Evolutionary conservation across 1,140 invertebrate species (phyloP), one percentile per base, ranked within the genome.

Genomic region (Micrasema longulum): DNA sequence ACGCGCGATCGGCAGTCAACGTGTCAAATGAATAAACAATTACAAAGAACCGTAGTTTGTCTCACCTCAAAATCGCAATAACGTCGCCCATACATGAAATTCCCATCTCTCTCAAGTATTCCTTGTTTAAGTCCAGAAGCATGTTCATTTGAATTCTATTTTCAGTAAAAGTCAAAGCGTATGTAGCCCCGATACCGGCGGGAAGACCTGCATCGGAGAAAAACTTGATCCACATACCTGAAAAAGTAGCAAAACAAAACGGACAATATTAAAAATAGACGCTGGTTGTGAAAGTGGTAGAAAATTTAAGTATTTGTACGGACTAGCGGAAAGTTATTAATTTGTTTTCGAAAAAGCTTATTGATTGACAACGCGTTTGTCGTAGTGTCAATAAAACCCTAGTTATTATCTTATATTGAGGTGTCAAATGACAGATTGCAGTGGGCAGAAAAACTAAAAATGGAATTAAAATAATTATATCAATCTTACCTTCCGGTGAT

Each of bases 71-170:
- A 75, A 95, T 95, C 11, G 92, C 91, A 78, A 95, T 95, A 52
- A 95, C 89, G 82, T 95, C 93, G 12, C 93, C 94, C 87, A 95
- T 91, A 14, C 91, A 84, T 0, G 87, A 88, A 4, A 95, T 93
- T 1, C 92, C 93, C 92, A 95, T 95, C 76, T 94, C 93, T 71
- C 88, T 87, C 6, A 95, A 82, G 78, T 93, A 93, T 78, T 95
- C 93, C 79, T 94, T 94, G 71, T 90, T 93, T 1, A 95, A 82
- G 79, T 95, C 93, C 48, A 90, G 78, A 20, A 95, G 78, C 93
- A 95, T 95, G 77, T 93, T 90, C 76, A 87, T 88, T 77, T 91
- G 88, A 35, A 95, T 95, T 57, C 93, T 86, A 80, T 95, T 93
- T 76, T 94, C 92, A 2, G 88, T 89, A 79, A 95, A 95, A n/a